These are phyloP conservation scores for Ypsolopha sequella DNA, from an alignment of 2,888 invertebrate genomes.

Conservation along the genomic window DNA sequence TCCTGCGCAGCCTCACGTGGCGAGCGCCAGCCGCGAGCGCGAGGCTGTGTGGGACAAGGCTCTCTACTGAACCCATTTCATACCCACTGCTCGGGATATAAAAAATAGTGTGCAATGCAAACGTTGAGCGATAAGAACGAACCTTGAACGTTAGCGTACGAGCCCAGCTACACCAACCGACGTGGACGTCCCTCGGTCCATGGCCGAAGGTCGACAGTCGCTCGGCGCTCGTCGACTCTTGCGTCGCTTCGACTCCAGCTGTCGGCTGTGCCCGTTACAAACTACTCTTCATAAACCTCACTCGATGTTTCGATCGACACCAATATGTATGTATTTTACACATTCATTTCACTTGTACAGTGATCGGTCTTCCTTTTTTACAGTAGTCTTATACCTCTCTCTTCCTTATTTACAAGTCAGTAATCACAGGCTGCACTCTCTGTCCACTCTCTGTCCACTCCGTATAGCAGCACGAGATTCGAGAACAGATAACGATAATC, in stretches of 20 bases:
- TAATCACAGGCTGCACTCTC: no score
- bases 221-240: neutral
- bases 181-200: neutral
- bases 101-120: slow-evolving; percentile 22
- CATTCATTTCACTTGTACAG: slow-evolving; percentile 6
- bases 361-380: no score
- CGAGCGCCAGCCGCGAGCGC: neutral
- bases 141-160: neutral
- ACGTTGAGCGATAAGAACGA: slow-evolving; percentile 23
- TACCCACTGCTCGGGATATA: slow-evolving; percentile 20
- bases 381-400: no score
- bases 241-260: neutral
- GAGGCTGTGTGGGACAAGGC: neutral
- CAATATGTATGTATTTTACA: slow-evolving; percentile 20
- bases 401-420: no score
- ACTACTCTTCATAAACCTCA: slow-evolving; percentile 21
- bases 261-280: slow-evolving; percentile 11
- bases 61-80: slow-evolving; percentile 14
- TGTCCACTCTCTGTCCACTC: no score
- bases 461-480: no score
- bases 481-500: no score
- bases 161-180: neutral
- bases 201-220: neutral
- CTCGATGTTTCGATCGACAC: slow-evolving; percentile 20
- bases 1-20: slow-evolving; percentile 1